Evolutionary conservation across 2,797 vertebrate species (phyloP), one percentile per base, ranked within the genome.

Genomic region (Myotis planiceps): DNA sequence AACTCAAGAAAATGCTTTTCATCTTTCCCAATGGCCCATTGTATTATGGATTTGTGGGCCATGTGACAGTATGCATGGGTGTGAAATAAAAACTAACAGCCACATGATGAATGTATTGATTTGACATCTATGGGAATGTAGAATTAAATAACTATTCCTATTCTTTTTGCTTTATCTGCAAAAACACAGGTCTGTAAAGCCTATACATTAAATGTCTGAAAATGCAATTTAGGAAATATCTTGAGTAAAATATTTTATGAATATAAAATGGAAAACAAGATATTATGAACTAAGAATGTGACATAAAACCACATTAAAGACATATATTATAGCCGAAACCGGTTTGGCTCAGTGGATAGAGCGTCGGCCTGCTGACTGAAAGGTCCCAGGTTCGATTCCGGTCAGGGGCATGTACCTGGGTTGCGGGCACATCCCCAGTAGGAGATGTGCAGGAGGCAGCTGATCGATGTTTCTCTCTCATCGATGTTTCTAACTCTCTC

Each of bases 191-290:
- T 63, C 19, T 95, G 32, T 37, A 84, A 55, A 25, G 32, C 25
- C 66, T 72, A 84, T 14, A 81, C 47, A 76, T 74, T 80, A 68
- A 65, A 66, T 79, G 8, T 23, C 51, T 86, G 7, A 80, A 90
- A 96, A 58, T 74, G 4, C 14, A 68, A 23, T 94, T 88, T 42
- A 80, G 16, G 15, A 76, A 75, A 60, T 68, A 74, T 13, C 25
- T 65, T 93, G 7, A 94, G 29, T 66, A 84, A 72, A 65, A 37
- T 88, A 60, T n/a, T 89, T 84, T 53, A 92, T 65, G 13, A 90
- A 55, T 79, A 82, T 21, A 63, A 88, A 95, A 79, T 93, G 2
- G 15, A 79, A 92, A 80, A 58, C 6, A 81, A 92, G 39, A 58
- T 71, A 83, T 42, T 84, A 87, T 53, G 32, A 82, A 49, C 8